Evolutionary conservation across 2,113 vertebrate species (phyloP), one percentile per base, ranked within the genome.

Genomic region (Ovis canadensis): DNA sequence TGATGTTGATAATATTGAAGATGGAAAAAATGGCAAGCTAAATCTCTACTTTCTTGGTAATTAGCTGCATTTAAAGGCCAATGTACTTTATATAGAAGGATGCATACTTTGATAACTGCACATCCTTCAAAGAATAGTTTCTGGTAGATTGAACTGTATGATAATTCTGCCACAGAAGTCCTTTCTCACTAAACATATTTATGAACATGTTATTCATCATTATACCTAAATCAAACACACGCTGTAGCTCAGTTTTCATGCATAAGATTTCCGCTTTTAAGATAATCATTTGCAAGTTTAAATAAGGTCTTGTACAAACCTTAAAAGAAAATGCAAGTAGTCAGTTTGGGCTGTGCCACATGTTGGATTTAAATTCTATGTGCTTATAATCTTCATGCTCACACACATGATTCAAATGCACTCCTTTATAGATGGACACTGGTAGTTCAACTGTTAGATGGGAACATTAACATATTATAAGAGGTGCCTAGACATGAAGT

Each of bases 251-350:
- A 90, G 3, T 80, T 97, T 89, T 85, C 40, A 62, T 36, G 33
- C 36, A 0, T 55, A 67, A 96, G 52, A 57, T 45, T 67, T 93
- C 84, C 10, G 4, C 45, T 81, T 92, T 92, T 59, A 94, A 59
- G 27, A 71, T 23, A 94, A 67, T 90, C 25, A 94, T 95, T 85
- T 95, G 6, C 52, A 96, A 94, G 55, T 77, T 93, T 91, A 96
- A 91, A 40, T 15, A 95, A 88, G 23, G 7, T 85, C 55, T 67
- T 59, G n/a, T 8, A 78, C 9, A 91, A 81, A 4, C 15, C 78
- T 54, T 36, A 71, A 55, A 80, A 90, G n/a, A 91, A 87, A 29
- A 1, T n/a, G 5, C 29, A 60, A 85, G 48, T 1, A 29, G 17
- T 62, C 17, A 71, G 5, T 43, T 91, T 52, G 48, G 12, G 5